Evolutionary conservation across 1,140 invertebrate species (phyloP), one percentile per base, ranked within the genome.

Genomic region (Babylonia areolata): DNA sequence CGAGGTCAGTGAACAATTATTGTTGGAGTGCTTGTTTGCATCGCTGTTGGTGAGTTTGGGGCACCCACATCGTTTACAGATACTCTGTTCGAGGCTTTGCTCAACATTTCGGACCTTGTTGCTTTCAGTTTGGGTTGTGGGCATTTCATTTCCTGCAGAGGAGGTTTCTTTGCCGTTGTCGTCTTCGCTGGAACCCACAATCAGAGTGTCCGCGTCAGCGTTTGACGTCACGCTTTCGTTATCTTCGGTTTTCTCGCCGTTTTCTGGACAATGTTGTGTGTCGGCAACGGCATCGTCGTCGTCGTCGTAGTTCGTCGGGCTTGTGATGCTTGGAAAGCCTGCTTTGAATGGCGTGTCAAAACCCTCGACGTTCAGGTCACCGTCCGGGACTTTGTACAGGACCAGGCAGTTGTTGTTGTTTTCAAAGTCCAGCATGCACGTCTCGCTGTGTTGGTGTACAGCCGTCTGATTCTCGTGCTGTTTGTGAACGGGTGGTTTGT

Each of bases 381-480:
- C 37, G 40, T 40, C 35, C 23, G 20, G 35, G 20, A 77, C 75
- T 77, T 40, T 15, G 35, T 77, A 40, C 3, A 73, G 9, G 31
- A 40, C 75, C 15, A 64, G 58, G 37, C 75, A 77, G 39, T 77
- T 40, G 37, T 77, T 77, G 39, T 77, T 77, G 75, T 40, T 77
- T 40, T 77, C 75, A 28, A 77, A 39, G 35, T 77, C 75, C 37
- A 77, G 2, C 37, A 39, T 40, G 40, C 75, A 77, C 9, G 33
- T 37, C 28, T 77, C 75, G 17, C 6, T 77, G 37, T 77, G 75
- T 37, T 40, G 0, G 37, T 77, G 75, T 5, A 15, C 11, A 5
- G 17, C 5, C 28, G 28, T 12, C 28, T 23, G 5, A 23, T n/a
- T 64, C 15, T 23, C 58, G 15, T 23, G 20, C 0, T 64, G 58